Evolutionary conservation across 2,113 vertebrate species (phyloP).

Genomic region (Alces alces): DNA sequence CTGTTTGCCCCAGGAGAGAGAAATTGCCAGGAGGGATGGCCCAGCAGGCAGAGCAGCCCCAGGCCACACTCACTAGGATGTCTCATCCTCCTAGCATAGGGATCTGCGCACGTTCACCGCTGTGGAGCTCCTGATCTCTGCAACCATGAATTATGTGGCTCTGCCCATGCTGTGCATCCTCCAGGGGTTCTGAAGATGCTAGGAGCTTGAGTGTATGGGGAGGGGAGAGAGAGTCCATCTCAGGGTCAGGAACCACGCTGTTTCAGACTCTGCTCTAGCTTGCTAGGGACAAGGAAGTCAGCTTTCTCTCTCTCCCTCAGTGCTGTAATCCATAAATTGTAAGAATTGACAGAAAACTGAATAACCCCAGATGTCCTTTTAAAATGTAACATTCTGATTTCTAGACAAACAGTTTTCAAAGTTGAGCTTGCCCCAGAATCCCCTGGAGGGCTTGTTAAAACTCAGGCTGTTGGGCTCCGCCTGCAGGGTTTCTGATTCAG

Average conservation of each 20-base stretch:
- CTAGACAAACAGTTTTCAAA: background rate
- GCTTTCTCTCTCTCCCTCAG: background rate
- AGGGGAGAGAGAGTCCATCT: background rate
- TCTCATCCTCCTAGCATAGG: background rate
- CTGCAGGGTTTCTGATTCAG: background rate
- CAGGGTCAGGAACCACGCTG: background rate
- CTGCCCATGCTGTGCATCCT: background rate
- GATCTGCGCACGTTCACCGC: background rate
- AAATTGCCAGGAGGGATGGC: background rate
- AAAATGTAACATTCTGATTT: constrained; percentile 24
- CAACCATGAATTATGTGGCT: background rate
- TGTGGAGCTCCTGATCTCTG: background rate
- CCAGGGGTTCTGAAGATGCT: background rate
- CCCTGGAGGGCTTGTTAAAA: background rate
- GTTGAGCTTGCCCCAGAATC: background rate
- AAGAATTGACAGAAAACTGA: constrained; percentile 34
- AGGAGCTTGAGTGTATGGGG: background rate
- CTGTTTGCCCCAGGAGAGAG: background rate
- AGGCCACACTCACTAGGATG: fast-evolving
- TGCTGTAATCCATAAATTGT: background rate
- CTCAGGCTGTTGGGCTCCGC: background rate
- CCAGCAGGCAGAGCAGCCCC: background rate
- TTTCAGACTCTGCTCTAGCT: background rate
- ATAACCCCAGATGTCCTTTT: background rate
- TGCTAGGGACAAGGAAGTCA: background rate